Base-by-base conservation (phyloP, 2,113 vertebrate species). In the Daboia siamensis region DNA sequence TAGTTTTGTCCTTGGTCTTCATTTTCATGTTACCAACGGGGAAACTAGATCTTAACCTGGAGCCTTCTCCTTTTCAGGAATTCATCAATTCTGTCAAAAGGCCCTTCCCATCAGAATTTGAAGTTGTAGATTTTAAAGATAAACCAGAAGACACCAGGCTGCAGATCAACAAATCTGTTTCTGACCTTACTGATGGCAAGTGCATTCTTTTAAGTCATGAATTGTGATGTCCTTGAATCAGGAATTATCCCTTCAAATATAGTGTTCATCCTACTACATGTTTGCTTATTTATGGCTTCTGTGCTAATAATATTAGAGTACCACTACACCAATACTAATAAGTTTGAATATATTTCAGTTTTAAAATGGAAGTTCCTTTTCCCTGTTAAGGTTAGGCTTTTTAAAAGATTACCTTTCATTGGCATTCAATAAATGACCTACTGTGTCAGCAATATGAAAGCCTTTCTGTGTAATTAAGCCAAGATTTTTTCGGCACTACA, bases 31-130 rank as follows among this genome's bases (percentile, higher is more conserved):
- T 80, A 80, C 33, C 6, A 21, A 33, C 44, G 74, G 17, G 74
- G 74, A 80, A 80, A 80, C n/a, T 9, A 57, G 29, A 23, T 21
- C 26, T 91, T 88, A 88, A 91, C 91, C 59, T 80, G 20, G 29
- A n/a, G 69, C 39, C 29, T 92, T 64, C 1, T 95, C 5, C 96
- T 91, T 97, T 97, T 74, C 93, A 98, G 98, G 98, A 98, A 56
- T 98, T 98, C 90, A 92, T 98, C 80, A 97, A 97, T 94, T 97
- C 97, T 59, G 97, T 97, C 5, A 98, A 98, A 93, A 98, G 98
- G 94, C 98, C 98, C 57, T 98, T 98, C 89, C 97, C 97, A 5
- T 97, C 97, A 33, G 97, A 98, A 90, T 86, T 98, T 93, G 98
- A 98, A 96, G 94, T 97, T 1, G 97, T 97, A 57, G 97, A 98